Base-by-base conservation (phyloP, 2,113 vertebrate genomes). In the Prionailurus viverrinus region DNA sequence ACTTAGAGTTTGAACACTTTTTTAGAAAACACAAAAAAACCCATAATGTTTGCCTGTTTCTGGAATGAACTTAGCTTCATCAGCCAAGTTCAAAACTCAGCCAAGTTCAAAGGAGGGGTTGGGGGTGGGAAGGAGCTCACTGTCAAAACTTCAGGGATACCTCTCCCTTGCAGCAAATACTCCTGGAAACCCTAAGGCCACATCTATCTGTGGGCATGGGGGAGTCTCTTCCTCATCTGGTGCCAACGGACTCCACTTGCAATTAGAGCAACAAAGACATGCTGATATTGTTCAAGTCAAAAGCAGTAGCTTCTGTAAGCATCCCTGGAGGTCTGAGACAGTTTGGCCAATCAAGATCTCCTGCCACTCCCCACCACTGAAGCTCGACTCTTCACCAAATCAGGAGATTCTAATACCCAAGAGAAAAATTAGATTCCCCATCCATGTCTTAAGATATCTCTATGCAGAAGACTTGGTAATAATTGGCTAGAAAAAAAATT, bases 341-440 rank as follows among this genome's bases (percentile, higher is more conserved):
- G 13, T 68, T 39, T 48, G 29, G 1, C 51, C 36, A 83, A 7
- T 63, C 36, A 79, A 39, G 51, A 48, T 11, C 21, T 36, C 41
- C 36, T 14, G 11, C 9, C 18, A 33, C 27, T 41, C 29, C 23
- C 11, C 11, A 51, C 7, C 36, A 18, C 31, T 76, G 71, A 84
- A 68, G 23, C 19, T 16, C 0, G 1, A 89, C 31, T 29, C n/a
- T 53, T 65, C 39, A 58, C 55, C 58, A 89, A 6, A 58, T 65
- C 33, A 8, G 45, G 25, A 89, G 31, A 0, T n/a, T 81, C 65
- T 53, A 91, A 66, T 18, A 69, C 10, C 29, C 61, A 91, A 78
- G 27, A 95, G 12, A 41, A 83, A 83, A 97, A 13, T 36, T 41
- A 73, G 21, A 93, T 94, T 92, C 78, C 81, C 82, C 23, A 18